A percentile compares a stretch with the other conserved stretches of the same genome.
phyloP scores from a whole-genome alignment of 2,888 invertebrate genomes.

The Eupithecia inturbata region DNA sequence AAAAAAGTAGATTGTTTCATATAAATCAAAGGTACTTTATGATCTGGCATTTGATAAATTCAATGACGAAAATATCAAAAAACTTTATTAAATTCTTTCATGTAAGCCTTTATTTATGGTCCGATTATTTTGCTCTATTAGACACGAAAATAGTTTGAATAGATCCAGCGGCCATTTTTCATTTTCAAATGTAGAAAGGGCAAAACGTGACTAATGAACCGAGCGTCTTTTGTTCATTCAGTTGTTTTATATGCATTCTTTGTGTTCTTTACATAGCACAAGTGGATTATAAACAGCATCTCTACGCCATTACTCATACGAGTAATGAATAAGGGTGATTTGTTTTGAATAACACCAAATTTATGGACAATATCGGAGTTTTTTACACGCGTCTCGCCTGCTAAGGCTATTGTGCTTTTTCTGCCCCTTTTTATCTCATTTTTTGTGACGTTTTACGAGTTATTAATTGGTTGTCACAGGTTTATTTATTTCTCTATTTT shows the following conservation, averaged over 20 bases:
- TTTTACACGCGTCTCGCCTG: slow-evolving; percentile 81
- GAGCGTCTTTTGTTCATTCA: slow-evolving; percentile 62
- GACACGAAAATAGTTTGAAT: slow-evolving; percentile 44
- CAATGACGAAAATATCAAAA: slow-evolving; percentile 15
- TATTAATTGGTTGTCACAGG: slow-evolving; percentile 84
- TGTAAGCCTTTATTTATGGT: slow-evolving; percentile 37
- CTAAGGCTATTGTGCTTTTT: slow-evolving; percentile 79
- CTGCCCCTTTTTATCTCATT: slow-evolving; percentile 76
- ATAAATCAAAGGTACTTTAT: slow-evolving; percentile 23
- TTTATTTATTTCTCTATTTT: slow-evolving; percentile 84
- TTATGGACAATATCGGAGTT: slow-evolving; percentile 79
- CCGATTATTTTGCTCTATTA: slow-evolving; percentile 54
- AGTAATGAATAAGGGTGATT: slow-evolving; percentile 85
- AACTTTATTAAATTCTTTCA: slow-evolving; percentile 18
- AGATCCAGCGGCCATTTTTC: slow-evolving; percentile 31
- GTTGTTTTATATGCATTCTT: slow-evolving; percentile 68
- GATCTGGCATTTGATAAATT: slow-evolving; percentile 10
- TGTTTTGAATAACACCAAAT: slow-evolving; percentile 83
- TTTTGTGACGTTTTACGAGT: slow-evolving; percentile 84
- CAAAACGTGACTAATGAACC: slow-evolving; percentile 79
- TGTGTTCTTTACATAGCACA: slow-evolving; percentile 72
- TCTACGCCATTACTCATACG: slow-evolving; percentile 80
- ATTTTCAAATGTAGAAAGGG: slow-evolving; percentile 42
- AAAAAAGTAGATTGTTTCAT: slow-evolving; percentile 14
- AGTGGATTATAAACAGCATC: slow-evolving; percentile 77